These are phyloP conservation scores for Lerista edwardsae DNA, from an alignment of 2,797 vertebrate genomes.

Conservation along the genomic window DNA sequence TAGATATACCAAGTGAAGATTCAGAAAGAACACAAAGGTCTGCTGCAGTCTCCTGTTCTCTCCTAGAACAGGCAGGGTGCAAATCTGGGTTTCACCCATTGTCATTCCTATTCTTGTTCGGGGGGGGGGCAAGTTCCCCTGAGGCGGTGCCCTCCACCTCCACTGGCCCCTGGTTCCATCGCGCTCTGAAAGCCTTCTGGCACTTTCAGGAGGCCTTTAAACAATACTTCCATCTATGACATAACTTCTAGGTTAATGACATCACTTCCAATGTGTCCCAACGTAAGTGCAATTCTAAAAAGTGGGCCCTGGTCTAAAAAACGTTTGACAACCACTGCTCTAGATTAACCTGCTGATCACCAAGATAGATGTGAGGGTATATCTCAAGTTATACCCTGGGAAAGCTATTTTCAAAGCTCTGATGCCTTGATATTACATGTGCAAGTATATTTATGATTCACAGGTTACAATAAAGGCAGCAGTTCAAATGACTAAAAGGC, in stretches of 20 bases:
- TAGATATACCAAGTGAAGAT: neutral
- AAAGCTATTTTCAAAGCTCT: conserved; percentile 3
- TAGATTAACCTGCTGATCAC: neutral
- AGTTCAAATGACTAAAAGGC: neutral
- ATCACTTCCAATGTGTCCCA: too few species aligned
- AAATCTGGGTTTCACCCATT: neutral
- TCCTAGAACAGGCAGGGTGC: neutral
- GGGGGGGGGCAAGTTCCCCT: too few species aligned
- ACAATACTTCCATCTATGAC: too few species aligned
- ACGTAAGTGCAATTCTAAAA: too few species aligned
- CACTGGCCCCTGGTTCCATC: too few species aligned
- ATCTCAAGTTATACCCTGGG: neutral
- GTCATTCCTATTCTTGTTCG: too few species aligned
- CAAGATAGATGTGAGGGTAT: neutral
- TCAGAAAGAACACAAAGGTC: neutral
- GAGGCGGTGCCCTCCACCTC: too few species aligned
- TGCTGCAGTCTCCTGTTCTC: neutral
- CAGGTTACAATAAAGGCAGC: neutral
- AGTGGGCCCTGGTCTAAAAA: too few species aligned
- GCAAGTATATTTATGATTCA: conserved; percentile 14
- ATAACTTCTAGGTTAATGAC: too few species aligned
- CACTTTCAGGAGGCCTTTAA: too few species aligned
- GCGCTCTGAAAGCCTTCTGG: too few species aligned
- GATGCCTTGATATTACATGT: conserved; percentile 9
- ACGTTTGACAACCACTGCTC: too few species aligned